Evolutionary conservation across 2,113 vertebrate genomes (phyloP).

Genomic region (Ictidomys tridecemlineatus): DNA sequence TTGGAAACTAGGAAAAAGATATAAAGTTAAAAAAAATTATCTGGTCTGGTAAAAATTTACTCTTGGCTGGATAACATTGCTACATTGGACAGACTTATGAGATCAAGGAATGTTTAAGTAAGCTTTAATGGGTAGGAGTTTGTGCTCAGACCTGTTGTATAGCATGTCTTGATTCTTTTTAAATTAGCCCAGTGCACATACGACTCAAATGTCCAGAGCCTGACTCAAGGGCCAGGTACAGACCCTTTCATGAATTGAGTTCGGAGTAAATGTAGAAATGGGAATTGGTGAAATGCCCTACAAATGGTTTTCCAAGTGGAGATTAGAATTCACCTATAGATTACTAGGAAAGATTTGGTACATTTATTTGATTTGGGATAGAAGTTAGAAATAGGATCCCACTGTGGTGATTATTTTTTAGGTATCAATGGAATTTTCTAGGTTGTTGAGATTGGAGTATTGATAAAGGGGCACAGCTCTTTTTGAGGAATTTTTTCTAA

Average conservation of each 20-base stretch:
- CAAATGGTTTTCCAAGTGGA: constrained; percentile 27
- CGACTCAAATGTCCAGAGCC: constrained; percentile 41
- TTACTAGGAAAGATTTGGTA: constrained; percentile 24
- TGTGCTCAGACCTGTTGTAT: not conserved
- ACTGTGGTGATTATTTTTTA: not conserved
- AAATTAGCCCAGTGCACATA: not conserved
- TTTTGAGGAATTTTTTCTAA: not conserved
- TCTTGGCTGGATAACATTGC: not conserved
- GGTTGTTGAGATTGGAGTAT: not conserved
- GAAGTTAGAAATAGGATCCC: not conserved
- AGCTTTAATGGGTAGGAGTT: not conserved
- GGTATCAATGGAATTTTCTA: not conserved
- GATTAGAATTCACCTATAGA: constrained; percentile 37
- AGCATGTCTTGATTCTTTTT: not conserved
- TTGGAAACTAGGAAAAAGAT: not conserved
- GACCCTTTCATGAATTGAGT: constrained; percentile 65
- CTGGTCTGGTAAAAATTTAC: not conserved
- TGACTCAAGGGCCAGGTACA: constrained; percentile 61
- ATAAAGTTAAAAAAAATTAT: not conserved
- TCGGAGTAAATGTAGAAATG: not conserved
- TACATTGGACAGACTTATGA: not conserved
- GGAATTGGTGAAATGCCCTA: not conserved
- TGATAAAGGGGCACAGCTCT: not conserved
- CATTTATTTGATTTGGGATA: constrained; percentile 2
- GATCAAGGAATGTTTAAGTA: not conserved